Evolutionary conservation across 2,888 invertebrate genomes (phyloP).

Genomic region (Diachrysia chrysitis): DNA sequence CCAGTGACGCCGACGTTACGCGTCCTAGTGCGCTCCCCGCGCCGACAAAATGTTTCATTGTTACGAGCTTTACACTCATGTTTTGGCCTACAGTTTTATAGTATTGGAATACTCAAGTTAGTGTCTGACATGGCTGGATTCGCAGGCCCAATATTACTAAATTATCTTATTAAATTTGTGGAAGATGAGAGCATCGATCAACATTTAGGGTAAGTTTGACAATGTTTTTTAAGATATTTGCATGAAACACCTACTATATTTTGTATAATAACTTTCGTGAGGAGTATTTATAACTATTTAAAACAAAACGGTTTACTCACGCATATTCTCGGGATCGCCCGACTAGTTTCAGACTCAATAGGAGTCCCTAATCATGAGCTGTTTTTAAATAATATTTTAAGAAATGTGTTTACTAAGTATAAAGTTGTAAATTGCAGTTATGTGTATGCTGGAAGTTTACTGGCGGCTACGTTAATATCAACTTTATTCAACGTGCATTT

Average conservation of each 20-base stretch:
- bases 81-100: conserved; percentile 95
- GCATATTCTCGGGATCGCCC: too few species aligned
- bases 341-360: too few species aligned
- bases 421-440: conserved; percentile 72
- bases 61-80: conserved; percentile 92
- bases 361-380: too few species aligned
- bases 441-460: conserved; percentile 79
- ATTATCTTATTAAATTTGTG: conserved; percentile 93
- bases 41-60: conserved; percentile 88
- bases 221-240: background rate
- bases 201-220: conserved; percentile 90
- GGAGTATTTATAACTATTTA: too few species aligned
- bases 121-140: conserved; percentile 95
- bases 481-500: conserved; percentile 96
- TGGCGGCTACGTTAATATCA: conserved; percentile 85
- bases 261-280: too few species aligned
- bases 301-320: too few species aligned
- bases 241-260: too few species aligned
- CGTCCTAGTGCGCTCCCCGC: conserved; percentile 72
- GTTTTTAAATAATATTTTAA: too few species aligned
- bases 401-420: background rate
- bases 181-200: conserved; percentile 92
- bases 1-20: conserved; percentile 81
- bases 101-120: conserved; percentile 95
- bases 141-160: conserved; percentile 96